These are phyloP conservation scores for Dichetophora obliterata DNA, from an alignment of 2,888 invertebrate genomes.

Conservation along the genomic window DNA sequence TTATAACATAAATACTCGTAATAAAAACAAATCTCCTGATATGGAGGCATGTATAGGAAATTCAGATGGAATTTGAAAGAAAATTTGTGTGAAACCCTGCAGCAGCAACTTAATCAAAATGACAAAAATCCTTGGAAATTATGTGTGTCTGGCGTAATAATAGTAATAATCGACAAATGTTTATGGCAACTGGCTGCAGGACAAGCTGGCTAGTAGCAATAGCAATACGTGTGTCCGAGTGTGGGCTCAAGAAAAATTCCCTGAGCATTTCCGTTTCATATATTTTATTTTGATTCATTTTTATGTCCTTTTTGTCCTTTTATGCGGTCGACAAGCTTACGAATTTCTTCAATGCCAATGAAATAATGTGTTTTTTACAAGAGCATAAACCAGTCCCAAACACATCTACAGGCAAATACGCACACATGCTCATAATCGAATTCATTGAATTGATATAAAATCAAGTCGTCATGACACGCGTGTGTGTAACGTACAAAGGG, in stretches of 20 bases:
- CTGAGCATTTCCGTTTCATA: background rate
- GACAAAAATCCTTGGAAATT: constrained; percentile 33
- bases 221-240: no score
- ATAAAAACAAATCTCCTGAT: background rate
- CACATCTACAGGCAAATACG: background rate
- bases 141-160: background rate
- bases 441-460: constrained; percentile 3
- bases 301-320: constrained; percentile 3
- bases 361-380: background rate
- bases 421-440: constrained; percentile 6
- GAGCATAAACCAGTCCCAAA: background rate
- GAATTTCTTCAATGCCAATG: background rate
- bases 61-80: background rate
- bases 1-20: constrained; percentile 31
- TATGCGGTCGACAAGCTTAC: background rate
- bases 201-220: background rate
- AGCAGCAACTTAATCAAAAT: constrained; percentile 23
- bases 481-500: background rate
- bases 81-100: background rate
- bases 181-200: constrained; percentile 7
- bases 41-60: background rate
- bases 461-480: background rate
- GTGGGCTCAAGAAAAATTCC: background rate
- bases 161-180: constrained; percentile 24
- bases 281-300: constrained; percentile 8